Base-by-base conservation (phyloP, 2,888 invertebrate genomes). In the Stenichneumon culpator region DNA sequence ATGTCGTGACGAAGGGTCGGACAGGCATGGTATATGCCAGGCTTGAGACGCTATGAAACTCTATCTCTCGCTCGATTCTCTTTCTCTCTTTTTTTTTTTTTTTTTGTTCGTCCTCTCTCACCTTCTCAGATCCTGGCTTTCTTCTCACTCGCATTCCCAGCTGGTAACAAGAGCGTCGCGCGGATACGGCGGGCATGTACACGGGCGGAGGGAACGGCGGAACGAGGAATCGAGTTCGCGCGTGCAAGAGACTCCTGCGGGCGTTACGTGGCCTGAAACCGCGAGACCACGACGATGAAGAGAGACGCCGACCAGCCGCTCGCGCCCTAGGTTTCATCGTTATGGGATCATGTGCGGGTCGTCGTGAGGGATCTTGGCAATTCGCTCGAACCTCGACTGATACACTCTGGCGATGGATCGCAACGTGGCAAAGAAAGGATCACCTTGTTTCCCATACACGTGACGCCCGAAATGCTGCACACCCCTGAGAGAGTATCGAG, bases 281-380 rank as follows among this genome's bases (percentile, higher is more conserved):
- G 88, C 86, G 88, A 90, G 88, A 90, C 86, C 47, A 5, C 32
- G 44, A 72, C 69, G 32, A 68, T 25, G 57, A 44, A 60, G 52
- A 47, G 63, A 52, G 47, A 60, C 14, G 47, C 16, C 14, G 28
- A 25, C 57, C 28, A 28, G 16, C 19, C 47, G 50, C 65, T 69
- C 77, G 87, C 88, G 88, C 90, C 90, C 87, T 88, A 86, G 89
- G 89, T 91, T 91, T 91, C 92, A 92, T 92, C 92, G 92, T 92
- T 91, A 92, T 84, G 87, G 78, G 84, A 89, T 89, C 88, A 86
- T 87, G 87, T 87, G 88, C 52, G 70, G 82, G 83, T 83, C 87
- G 86, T 87, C 87, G 86, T 60, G 67, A 79, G 85, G 44, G 3
- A 16, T 14, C 16, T 47, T 4, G 14, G 16, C 44, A 47, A 47